A percentile compares a stretch with the other conserved stretches of the same genome.
Conservation (phyloP, 1,140 invertebrate genomes). For the Rhyzopertha dominica region DNA sequence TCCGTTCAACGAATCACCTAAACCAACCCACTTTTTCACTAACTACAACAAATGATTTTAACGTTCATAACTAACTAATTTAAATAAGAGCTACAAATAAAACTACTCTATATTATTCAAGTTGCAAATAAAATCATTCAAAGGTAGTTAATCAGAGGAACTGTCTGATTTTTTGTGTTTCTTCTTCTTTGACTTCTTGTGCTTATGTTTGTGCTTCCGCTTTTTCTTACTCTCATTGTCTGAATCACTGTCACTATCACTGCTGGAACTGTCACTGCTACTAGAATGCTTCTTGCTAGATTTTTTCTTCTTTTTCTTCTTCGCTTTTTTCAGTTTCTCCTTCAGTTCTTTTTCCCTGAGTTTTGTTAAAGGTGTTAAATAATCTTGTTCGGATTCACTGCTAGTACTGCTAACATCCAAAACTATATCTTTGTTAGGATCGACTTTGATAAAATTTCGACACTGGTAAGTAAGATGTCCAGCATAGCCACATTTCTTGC, state of each 20-base stretch:
- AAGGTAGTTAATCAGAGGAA: too few relatives aligned
- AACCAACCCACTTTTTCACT: too few relatives aligned
- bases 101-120: too few relatives aligned
- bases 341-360: conserved; percentile 71
- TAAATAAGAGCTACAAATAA: too few relatives aligned
- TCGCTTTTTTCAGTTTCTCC: conserved; percentile 56
- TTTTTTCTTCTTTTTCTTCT: conserved; percentile 49
- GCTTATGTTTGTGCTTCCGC: background rate
- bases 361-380: conserved; percentile 74
- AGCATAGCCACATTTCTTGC: conserved; percentile 90
- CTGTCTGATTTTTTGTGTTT: conserved; percentile 14
- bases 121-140: too few relatives aligned
- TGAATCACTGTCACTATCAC: conserved; percentile 17
- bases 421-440: conserved; percentile 82
- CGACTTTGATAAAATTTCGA: conserved; percentile 90
- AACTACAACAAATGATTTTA: too few relatives aligned
- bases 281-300: conserved; percentile 24
- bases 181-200: conserved; percentile 10
- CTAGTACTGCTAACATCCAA: conserved; percentile 94
- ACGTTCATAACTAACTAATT: too few relatives aligned
- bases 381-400: conserved; percentile 79
- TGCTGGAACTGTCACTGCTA: conserved; percentile 12
- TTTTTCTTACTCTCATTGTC: background rate
- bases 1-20: too few relatives aligned
- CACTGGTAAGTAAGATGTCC: conserved; percentile 96